Conservation (phyloP, 2,113 vertebrate species). For the Prochilodus magdalenae region DNA sequence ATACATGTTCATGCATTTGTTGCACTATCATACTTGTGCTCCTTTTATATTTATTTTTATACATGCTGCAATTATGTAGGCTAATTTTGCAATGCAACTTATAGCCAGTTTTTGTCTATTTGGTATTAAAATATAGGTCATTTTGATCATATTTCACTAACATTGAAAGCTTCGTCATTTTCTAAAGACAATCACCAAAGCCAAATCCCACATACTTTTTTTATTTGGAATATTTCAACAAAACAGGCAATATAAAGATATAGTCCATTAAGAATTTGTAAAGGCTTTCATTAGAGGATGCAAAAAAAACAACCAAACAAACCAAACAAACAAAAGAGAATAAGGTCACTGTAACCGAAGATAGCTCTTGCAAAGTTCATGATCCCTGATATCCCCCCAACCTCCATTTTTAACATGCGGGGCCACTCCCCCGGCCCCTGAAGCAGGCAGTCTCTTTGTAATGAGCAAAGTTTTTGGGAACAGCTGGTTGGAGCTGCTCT, state of each 20-base stretch:
- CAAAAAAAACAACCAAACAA: conserved; percentile 69
- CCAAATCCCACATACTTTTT: conserved; percentile 75
- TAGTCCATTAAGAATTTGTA: conserved; percentile 78
- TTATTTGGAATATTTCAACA: conserved; percentile 78
- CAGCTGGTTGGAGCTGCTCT: conserved; percentile 87
- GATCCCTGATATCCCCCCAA: conserved; percentile 98
- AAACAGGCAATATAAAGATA: conserved; percentile 83
- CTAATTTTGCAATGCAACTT: too few species aligned
- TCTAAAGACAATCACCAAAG: conserved; percentile 68
- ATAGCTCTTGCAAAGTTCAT: conserved; percentile 98
- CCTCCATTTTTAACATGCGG: conserved; percentile 98
- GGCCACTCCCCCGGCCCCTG: conserved; percentile 82
- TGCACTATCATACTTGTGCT: neutral
- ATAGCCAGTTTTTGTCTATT: too few species aligned
- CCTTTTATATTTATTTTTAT: too few species aligned
- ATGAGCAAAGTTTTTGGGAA: conserved; percentile 89
- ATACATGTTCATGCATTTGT: neutral
- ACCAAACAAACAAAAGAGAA: conserved; percentile 68
- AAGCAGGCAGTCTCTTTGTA: conserved; percentile 85
- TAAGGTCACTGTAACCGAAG: conserved; percentile 92
- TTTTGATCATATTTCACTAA: too few species aligned
- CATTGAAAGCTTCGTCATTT: neutral
- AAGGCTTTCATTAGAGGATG: conserved; percentile 81
- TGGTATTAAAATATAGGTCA: too few species aligned
- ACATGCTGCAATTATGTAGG: neutral